Evolutionary conservation across 2,797 vertebrate species (phyloP).

Genomic region (Sparus aurata): DNA sequence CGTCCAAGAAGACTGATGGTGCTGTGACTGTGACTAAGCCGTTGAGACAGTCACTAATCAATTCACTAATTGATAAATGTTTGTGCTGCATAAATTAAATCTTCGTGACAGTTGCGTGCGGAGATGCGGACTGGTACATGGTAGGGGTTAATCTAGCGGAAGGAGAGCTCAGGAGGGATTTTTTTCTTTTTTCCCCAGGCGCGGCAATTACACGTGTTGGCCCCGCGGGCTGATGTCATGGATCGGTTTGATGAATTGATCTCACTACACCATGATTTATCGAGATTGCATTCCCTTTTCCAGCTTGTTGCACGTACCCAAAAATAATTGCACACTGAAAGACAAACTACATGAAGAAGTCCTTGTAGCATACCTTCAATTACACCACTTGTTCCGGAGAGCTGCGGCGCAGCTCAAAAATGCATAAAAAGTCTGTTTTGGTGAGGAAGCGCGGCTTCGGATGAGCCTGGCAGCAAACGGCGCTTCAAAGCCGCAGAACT

Average conservation of each 20-base stretch:
- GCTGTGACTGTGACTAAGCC: conserved; percentile 52
- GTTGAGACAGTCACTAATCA: conserved; percentile 61
- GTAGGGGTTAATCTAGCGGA: conserved; percentile 48
- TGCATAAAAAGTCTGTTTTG: conserved; percentile 7
- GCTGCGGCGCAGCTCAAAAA: not conserved
- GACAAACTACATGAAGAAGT: conserved; percentile 2
- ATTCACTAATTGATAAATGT: conserved; percentile 55
- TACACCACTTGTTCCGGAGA: not conserved
- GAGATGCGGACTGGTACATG: conserved; percentile 20
- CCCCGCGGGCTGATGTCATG: conserved; percentile 38
- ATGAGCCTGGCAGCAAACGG: conserved; percentile 22
- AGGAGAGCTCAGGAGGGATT: conserved; percentile 13
- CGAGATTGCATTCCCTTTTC: conserved; percentile 48
- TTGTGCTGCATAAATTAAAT: conserved; percentile 59
- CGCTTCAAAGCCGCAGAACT: conserved; percentile 33
- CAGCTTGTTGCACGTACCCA: conserved; percentile 14
- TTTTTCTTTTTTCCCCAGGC: not conserved
- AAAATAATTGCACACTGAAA: conserved; percentile 35
- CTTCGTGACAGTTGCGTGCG: conserved; percentile 30
- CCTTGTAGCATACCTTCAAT: not conserved
- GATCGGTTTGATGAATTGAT: conserved; percentile 40
- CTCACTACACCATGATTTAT: conserved; percentile 35
- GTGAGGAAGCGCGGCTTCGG: not conserved
- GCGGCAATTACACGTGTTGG: conserved; percentile 44
- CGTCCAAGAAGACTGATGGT: conserved; percentile 4